Evolutionary conservation across 1,140 invertebrate genomes (phyloP), one percentile per base, ranked within the genome.

Genomic region (Panulirus ornatus): DNA sequence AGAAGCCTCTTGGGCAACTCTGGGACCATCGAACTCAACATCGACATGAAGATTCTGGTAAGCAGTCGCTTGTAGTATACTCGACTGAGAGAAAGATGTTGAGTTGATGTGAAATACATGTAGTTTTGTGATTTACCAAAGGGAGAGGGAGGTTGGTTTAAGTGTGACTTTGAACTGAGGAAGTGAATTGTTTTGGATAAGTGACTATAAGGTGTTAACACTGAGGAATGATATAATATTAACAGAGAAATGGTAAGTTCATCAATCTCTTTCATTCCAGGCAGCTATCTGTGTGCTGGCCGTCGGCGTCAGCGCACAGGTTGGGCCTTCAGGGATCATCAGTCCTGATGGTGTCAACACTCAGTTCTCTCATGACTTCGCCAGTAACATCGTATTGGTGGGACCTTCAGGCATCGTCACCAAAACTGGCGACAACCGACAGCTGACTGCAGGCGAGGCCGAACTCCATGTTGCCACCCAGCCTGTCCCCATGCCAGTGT

Each of bases 321-420:
- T 90, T 85, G 88, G 88, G 83, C 81, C 71, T 66, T 84, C 88
- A 58, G 88, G 88, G 36, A 90, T 90, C 79, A 42, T 90, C 70
- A 90, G 81, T 76, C 71, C 82, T n/a, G 88, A 90, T 78, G 88
- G 88, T 40, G 58, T 63, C 71, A 84, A 76, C 81, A 63, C 51
- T 38, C 79, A 78, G 71, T 90, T 84, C 36, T 51, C 66, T 36
- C 71, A 78, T n/a, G 81, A 83, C n/a, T 84, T 75, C 38, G 88
- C 81, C 34, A 36, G 66, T 27, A 44, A 82, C 73, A 90, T 90
- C 63, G 88, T 54, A 11, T 34, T 90, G 14, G 14, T 63, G 22
- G 88, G 88, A 84, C 88, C 88, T 42, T 73, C 88, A 14, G 88
- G 88, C 47, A 90, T 90, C 54, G 88, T 90, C 9, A 83, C 82